phyloP scores from a whole-genome alignment of 2,797 vertebrate genomes.

The Syngnathus acus region DNA sequence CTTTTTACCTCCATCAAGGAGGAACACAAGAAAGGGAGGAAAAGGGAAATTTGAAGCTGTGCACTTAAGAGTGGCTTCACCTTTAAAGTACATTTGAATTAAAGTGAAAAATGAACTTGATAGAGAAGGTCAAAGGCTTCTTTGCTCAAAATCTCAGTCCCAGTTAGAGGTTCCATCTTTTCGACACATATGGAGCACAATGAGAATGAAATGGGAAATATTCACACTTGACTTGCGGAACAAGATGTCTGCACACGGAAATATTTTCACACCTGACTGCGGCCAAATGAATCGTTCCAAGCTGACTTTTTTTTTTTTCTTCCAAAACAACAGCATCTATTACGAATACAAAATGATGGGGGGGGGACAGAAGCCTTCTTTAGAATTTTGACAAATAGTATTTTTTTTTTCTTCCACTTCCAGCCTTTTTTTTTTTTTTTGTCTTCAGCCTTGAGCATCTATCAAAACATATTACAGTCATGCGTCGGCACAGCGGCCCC shows the following conservation, averaged over 20 bases:
- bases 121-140: not conserved
- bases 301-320: not conserved
- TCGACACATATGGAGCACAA: not conserved
- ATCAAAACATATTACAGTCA: conserved; percentile 38
- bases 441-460: conserved; percentile 18
- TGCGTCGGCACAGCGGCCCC: conserved; percentile 16
- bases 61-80: not conserved
- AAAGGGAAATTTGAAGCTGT: too few species aligned
- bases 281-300: conserved; percentile 2
- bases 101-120: not conserved
- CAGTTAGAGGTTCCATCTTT: not conserved
- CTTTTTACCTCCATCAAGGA: not conserved
- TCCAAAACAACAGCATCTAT: not conserved
- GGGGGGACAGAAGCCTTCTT: not conserved
- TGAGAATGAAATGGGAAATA: not conserved
- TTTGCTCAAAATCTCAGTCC: not conserved
- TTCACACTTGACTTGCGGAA: not conserved
- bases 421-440: not conserved
- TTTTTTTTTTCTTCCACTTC: too few species aligned
- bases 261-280: not conserved
- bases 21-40: too few species aligned
- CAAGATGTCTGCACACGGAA: not conserved
- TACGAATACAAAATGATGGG: not conserved
- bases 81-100: not conserved
- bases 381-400: not conserved